A percentile compares a stretch with the other conserved stretches of the same genome.
phyloP scores from a whole-genome alignment of 2,113 vertebrate species.

The Alexandromys fortis region DNA sequence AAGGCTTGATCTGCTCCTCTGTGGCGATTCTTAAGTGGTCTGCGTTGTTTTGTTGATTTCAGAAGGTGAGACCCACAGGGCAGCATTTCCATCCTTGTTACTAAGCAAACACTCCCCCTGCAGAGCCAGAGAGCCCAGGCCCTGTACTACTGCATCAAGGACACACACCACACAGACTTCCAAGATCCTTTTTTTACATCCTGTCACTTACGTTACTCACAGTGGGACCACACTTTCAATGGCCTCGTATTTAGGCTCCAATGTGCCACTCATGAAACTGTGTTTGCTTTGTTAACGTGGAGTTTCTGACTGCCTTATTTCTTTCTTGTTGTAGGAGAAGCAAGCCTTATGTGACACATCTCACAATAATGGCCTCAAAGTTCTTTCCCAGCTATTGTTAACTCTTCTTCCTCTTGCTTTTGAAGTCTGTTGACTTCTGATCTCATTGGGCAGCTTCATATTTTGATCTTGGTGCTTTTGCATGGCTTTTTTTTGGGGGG shows the following conservation, averaged over 20 bases:
- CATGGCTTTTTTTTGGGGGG: no score
- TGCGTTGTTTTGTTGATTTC: not conserved
- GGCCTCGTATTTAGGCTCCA: not conserved
- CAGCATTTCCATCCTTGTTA: not conserved
- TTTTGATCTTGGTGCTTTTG: not conserved
- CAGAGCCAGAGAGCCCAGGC: not conserved
- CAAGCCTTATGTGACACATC: not conserved
- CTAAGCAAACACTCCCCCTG: conserved; percentile 3
- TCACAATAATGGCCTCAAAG: not conserved
- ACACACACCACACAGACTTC: not conserved
- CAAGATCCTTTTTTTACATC: not conserved
- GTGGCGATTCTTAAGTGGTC: not conserved
- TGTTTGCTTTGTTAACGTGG: not conserved
- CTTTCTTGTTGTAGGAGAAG: not conserved
- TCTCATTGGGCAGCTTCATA: not conserved
- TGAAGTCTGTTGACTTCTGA: not conserved
- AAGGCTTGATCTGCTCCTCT: not conserved
- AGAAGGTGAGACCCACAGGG: not conserved
- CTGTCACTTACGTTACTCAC: not conserved
- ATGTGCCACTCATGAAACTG: not conserved
- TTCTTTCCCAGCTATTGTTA: not conserved
- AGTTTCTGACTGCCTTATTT: not conserved
- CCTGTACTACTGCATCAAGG: not conserved
- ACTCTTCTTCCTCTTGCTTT: not conserved
- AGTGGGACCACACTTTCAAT: not conserved